A percentile compares a stretch with the other conserved stretches of the same genome.
phyloP scores from a whole-genome alignment of 2,797 vertebrate species.

The Pterois miles region DNA sequence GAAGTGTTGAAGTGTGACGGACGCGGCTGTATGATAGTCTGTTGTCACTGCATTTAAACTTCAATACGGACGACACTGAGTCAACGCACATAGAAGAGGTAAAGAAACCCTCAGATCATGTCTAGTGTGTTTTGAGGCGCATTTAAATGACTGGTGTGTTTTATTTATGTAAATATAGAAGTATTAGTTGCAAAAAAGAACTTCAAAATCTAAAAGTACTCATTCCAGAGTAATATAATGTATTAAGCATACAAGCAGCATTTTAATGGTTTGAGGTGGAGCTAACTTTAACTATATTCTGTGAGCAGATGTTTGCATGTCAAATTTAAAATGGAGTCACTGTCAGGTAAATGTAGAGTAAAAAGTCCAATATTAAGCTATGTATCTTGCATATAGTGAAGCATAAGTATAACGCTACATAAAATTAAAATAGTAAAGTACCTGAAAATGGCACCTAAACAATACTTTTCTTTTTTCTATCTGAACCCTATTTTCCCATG shows the following conservation, averaged over 20 bases:
- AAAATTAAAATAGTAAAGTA: neutral
- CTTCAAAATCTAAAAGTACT: neutral
- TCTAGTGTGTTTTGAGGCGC: neutral
- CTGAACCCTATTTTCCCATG: neutral
- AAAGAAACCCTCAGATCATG: neutral
- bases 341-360: too few species aligned
- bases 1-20: neutral
- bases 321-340: too few species aligned
- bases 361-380: too few species aligned
- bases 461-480: too few species aligned
- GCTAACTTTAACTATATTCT: neutral
- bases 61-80: neutral
- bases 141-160: neutral
- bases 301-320: neutral
- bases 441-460: neutral
- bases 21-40: neutral
- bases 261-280: neutral
- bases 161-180: neutral
- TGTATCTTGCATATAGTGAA: neutral
- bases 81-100: constrained; percentile 21
- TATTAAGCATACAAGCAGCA: neutral
- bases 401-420: neutral
- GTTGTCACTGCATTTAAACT: neutral
- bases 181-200: neutral
- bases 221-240: neutral